Conservation (phyloP, 2,113 vertebrate genomes). For the Hassar affinis region DNA sequence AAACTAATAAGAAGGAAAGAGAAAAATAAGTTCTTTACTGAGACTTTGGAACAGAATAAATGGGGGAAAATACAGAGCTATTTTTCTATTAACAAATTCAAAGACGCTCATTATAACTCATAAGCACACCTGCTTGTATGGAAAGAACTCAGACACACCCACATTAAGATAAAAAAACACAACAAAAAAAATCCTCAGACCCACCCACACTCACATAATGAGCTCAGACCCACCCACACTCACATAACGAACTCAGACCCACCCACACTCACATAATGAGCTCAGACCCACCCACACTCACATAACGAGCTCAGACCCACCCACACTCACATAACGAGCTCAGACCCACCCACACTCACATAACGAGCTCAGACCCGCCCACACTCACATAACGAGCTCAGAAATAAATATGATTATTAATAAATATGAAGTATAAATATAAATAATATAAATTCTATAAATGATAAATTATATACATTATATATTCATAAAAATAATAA, state of each 20-base stretch:
- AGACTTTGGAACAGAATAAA: neutral
- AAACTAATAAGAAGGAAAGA: constrained; percentile 41
- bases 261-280: neutral
- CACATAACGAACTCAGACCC: neutral
- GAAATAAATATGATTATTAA: no score
- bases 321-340: neutral
- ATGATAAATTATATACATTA: no score
- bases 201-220: neutral
- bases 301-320: neutral
- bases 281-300: neutral
- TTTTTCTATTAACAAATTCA: neutral
- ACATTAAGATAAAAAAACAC: neutral
- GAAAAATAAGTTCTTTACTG: constrained; percentile 35
- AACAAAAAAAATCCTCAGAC: no score
- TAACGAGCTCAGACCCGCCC: no score
- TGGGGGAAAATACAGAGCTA: no score
- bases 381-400: neutral
- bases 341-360: neutral
- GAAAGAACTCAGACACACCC: neutral
- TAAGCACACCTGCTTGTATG: no score
- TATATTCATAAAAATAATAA: no score
- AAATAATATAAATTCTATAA: no score
- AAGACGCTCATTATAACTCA: neutral
- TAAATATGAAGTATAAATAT: no score
- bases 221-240: neutral